Evolutionary conservation across 2,888 invertebrate species (phyloP), one percentile per base, ranked within the genome.

Genomic region (Nineta flava): DNA sequence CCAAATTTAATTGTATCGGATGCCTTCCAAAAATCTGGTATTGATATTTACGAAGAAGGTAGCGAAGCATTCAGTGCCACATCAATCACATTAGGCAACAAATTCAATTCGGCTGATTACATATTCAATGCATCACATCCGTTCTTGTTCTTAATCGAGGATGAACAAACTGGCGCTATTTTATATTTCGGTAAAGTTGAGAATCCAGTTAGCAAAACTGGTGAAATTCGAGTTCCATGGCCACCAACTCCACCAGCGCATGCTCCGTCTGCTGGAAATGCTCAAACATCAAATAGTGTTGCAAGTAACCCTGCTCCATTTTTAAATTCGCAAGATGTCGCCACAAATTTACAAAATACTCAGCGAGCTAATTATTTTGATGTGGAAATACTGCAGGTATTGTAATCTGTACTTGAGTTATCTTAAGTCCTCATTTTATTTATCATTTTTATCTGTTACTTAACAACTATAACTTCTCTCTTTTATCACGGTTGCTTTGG

Each of bases 101-200:
- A 86, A 65, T 83, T 86, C 57, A 81, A 83, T 1, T 65, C 68
- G 51, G 72, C 73, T 35, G 71, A 72, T 4, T 64, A 68, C 50
- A 73, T 76, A 50, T 81, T 88, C 60, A 70, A 76, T 42, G 86
- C 79, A 1, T 77, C 80, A 60, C 81, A 76, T 53, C 87, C 87
- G 0, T 88, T 87, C 68, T 59, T 87, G 48, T 86, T 87, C 68
- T 82, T 82, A 63, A 82, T 88, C 53, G 82, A 85, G 60, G 87
- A 87, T 57, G 82, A 83, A 57, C 67, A 68, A 1, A 81, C 78
- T 0, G 77, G 79, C n/a, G 82, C 82, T 35, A 73, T 86, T 46
- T 65, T 87, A 19, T 86, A 84, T 65, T 76, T 82, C 31, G 87
- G 87, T 32, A 77, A 81, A 63, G 75, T 87, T 2, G 69, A 74